Evolutionary conservation across 2,888 invertebrate genomes (phyloP), one percentile per base, ranked within the genome.

Genomic region (Zygaena filipendulae): DNA sequence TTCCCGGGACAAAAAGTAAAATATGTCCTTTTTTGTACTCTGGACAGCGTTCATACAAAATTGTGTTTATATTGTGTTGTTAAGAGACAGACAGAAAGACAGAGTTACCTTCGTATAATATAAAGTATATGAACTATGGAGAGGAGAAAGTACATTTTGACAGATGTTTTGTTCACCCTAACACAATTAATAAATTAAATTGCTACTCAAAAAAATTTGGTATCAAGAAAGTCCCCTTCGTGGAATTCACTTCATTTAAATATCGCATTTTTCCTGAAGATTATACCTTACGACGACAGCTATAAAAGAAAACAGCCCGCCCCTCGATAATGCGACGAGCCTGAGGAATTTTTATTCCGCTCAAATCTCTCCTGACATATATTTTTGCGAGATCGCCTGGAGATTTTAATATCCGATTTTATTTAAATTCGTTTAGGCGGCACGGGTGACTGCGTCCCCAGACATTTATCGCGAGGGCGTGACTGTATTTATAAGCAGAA

Each of bases 241-340:
- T 55, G 61, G 77, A 79, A 79, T 79, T 74, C 57, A 56, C 71
- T 72, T 79, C 74, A 79, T 79, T 79, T 79, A 75, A 80, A 77
- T 77, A 80, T 79, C 70, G 69, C 77, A 77, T 80, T 80, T 79
- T 80, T 80, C 74, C 69, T 64, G 64, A 75, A 79, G 80, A 80
- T 80, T 80, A 80, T 80, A 75, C 72, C 69, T 72, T 70, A 75
- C 74, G 77, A 74, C 75, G n/a, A 16, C 16, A 74, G 72, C 75
- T 64, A 77, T 80, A 79, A 81, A 81, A 72, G 74, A 75, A 79
- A 75, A 77, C 75, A 77, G 74, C 55, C 63, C 66, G 59, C 71
- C 75, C 74, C 67, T 66, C 67, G 71, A 72, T 77, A 77, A 75
- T 69, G 69, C 72, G 74, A 68, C 69, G 71, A 62, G 68, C 58